A percentile compares a stretch with the other conserved stretches of the same genome.
Evolutionary conservation across 2,113 vertebrate species (phyloP).

Genomic region (Empidonax alnorum): DNA sequence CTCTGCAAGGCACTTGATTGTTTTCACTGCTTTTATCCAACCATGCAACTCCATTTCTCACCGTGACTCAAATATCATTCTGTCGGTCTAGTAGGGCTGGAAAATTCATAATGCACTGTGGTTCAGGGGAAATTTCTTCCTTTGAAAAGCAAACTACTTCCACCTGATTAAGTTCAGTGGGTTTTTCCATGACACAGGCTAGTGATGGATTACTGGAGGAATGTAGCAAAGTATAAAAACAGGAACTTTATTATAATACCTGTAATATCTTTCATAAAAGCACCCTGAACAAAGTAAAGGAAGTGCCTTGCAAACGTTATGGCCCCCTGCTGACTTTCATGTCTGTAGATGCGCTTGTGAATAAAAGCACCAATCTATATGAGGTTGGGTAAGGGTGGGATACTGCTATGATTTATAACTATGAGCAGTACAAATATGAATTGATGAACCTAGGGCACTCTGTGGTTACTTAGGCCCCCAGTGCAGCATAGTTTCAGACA

Average conservation of each 20-base stretch:
- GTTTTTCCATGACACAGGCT: not conserved
- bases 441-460: not conserved
- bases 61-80: slow-evolving; percentile 26
- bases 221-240: not conserved
- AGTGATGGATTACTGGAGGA: not conserved
- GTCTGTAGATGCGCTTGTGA: not conserved
- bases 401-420: not conserved
- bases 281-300: not conserved
- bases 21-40: slow-evolving; percentile 23
- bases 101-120: slow-evolving; percentile 18
- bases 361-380: not conserved
- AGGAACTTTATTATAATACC: not conserved
- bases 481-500: not conserved
- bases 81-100: not conserved
- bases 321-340: not conserved
- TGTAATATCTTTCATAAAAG: not conserved
- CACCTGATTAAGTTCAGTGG: not conserved
- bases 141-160: slow-evolving; percentile 8
- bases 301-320: not conserved
- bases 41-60: slow-evolving; percentile 33
- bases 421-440: not conserved
- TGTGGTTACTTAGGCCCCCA: not conserved
- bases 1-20: slow-evolving; percentile 21
- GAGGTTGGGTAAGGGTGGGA: not conserved
- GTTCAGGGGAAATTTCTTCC: not conserved